phyloP scores from a whole-genome alignment of 2,888 invertebrate species.

The Carabus problematicus region DNA sequence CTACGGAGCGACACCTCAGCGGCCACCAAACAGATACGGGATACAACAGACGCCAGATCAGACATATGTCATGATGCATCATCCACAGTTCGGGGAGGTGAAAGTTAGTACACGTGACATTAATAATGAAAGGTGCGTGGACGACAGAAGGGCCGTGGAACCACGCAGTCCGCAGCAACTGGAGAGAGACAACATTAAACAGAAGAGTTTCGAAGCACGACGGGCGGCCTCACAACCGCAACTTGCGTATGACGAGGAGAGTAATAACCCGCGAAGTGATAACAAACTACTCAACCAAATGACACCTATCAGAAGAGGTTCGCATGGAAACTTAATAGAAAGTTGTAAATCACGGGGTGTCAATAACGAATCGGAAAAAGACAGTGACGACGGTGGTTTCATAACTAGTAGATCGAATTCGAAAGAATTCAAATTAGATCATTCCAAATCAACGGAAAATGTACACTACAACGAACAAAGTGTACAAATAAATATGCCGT shows the following conservation, averaged over 20 bases:
- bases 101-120: slow-evolving; percentile 42
- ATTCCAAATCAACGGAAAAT: slow-evolving; percentile 24
- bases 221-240: slow-evolving; percentile 74
- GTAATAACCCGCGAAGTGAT: slow-evolving; percentile 45
- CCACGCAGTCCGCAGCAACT: slow-evolving; percentile 69
- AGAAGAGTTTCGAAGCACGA: slow-evolving; percentile 66
- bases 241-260: slow-evolving; percentile 64
- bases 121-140: slow-evolving; percentile 47
- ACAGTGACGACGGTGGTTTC: slow-evolving; percentile 70
- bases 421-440: slow-evolving; percentile 47
- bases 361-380: slow-evolving; percentile 60
- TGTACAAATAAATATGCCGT: slow-evolving; percentile 19
- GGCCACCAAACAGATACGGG: slow-evolving; percentile 48
- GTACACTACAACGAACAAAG: slow-evolving; percentile 42
- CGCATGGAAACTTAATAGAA: slow-evolving; percentile 68
- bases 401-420: slow-evolving; percentile 62
- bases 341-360: slow-evolving; percentile 42
- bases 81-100: slow-evolving; percentile 45
- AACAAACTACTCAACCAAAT: slow-evolving; percentile 26
- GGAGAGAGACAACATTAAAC: slow-evolving; percentile 66
- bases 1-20: slow-evolving; percentile 51
- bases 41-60: slow-evolving; percentile 49
- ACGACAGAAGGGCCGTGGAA: slow-evolving; percentile 53
- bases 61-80: slow-evolving; percentile 51
- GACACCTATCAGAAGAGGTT: slow-evolving; percentile 61